Evolutionary conservation across 2,888 invertebrate genomes (phyloP), one percentile per base, ranked within the genome.

Genomic region (Dusona sp.): DNA sequence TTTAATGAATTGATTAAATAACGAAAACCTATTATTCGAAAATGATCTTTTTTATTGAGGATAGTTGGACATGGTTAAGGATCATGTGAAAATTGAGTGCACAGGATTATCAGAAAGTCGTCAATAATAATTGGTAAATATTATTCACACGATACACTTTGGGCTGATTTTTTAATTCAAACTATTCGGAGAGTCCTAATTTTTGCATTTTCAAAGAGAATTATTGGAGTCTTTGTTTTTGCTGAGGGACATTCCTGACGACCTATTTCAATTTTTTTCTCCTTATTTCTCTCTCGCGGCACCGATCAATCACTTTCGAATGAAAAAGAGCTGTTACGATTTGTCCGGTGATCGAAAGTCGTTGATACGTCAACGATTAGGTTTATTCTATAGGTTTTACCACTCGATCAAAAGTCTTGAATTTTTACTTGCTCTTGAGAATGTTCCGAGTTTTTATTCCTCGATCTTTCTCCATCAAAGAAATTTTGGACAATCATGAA

Each of bases 261-360:
- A 61, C 13, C 57, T 61, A 25, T 25, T 61, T 61, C 16, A 33
- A 64, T 73, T 73, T 73, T 29, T 42, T 33, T 33, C 42, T 19
- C 8, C 38, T 54, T n/a, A 22, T 57, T 57, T 45, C 25, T 19
- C 16, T n/a, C 22, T 45, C 79, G 29, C 36, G 25, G 19, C 65
- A 33, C 54, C 73, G 54, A 79, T 79, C 68, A 48, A 79, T 68
- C 67, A 74, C 3, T 4, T 38, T 9, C 25, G 19, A 61, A 25
- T 38, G 25, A 42, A 22, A 38, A 36, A 57, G 8, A 51, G 45
- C 45, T 51, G 33, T 33, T 11, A 42, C 29, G 51, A 70, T 48
- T 72, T 33, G 29, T 51, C 72, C 2, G 3, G 51, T 45, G 72
- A 19, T 51, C 33, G 36, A 45, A 54, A 36, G 22, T 33, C 36